Conservation (phyloP, 1,140 invertebrate genomes). For the Drusus annulatus region DNA sequence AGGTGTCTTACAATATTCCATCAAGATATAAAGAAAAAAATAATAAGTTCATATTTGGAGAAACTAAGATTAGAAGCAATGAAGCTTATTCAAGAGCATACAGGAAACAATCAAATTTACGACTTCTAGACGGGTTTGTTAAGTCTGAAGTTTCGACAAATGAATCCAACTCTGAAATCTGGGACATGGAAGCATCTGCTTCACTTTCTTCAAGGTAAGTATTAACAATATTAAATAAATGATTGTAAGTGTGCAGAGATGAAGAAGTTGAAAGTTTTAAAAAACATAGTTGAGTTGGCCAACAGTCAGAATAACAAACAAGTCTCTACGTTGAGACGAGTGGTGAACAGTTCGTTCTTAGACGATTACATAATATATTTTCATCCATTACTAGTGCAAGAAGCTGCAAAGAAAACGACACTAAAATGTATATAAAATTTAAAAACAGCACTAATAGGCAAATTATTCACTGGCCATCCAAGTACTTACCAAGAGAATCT, state of each 20-base stretch:
- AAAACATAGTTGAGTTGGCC: too few species aligned
- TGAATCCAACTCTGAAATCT: conserved; percentile 7
- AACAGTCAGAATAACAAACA: too few species aligned
- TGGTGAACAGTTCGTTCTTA: too few species aligned
- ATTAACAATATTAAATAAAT: too few species aligned
- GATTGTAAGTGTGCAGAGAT: too few species aligned
- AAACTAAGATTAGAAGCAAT: not conserved
- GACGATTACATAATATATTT: not conserved
- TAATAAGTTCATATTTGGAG: not conserved
- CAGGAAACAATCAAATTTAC: not conserved
- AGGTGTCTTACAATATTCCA: not conserved
- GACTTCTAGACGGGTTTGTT: not conserved
- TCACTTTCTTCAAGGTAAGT: too few species aligned
- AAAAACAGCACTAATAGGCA: conserved; percentile 33
- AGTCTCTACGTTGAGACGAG: too few species aligned
- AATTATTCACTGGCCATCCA: conserved; percentile 47
- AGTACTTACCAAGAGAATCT: conserved; percentile 33
- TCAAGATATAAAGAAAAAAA: conserved; percentile 11
- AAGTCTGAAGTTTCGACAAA: not conserved
- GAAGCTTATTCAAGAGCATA: not conserved
- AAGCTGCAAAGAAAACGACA: not conserved
- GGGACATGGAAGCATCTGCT: not conserved
- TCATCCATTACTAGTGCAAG: not conserved
- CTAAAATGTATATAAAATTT: conserved; percentile 40
- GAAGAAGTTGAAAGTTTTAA: too few species aligned